Conservation (phyloP, 1,140 invertebrate genomes). For the Bombus turneri region DNA sequence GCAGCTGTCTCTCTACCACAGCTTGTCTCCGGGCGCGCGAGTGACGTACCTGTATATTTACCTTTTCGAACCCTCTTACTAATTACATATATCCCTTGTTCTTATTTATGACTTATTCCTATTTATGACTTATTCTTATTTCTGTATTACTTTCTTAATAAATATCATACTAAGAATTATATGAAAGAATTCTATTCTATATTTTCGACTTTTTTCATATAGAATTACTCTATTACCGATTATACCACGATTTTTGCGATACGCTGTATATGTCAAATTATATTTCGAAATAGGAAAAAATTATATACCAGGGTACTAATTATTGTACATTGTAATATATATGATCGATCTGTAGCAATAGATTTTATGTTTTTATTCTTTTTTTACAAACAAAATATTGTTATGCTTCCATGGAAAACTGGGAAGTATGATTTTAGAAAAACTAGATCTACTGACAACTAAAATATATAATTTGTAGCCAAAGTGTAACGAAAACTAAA, state of each 20-base stretch:
- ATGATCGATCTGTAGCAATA: no score
- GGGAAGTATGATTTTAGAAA: no score
- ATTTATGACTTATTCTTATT: not conserved
- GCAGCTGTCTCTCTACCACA: constrained; percentile 53
- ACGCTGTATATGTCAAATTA: not conserved
- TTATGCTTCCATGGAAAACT: not conserved
- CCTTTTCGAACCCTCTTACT: constrained; percentile 9
- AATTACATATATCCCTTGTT: not conserved
- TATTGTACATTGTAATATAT: no score
- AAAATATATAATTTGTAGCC: no score
- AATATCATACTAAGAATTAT: no score
- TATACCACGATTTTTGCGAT: no score
- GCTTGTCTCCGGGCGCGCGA: constrained; percentile 35
- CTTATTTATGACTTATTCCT: not conserved
- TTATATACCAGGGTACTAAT: not conserved
- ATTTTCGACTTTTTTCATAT: no score
- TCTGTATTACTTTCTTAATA: not conserved
- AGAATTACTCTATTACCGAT: no score
- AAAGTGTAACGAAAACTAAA: not conserved
- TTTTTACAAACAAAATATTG: not conserved
- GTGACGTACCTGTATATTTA: constrained; percentile 10
- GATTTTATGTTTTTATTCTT: not conserved
- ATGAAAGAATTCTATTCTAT: no score
- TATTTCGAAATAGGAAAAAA: not conserved
- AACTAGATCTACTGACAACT: no score